phyloP scores from a whole-genome alignment of 2,888 invertebrate genomes.

The Pachydiplax longipennis region DNA sequence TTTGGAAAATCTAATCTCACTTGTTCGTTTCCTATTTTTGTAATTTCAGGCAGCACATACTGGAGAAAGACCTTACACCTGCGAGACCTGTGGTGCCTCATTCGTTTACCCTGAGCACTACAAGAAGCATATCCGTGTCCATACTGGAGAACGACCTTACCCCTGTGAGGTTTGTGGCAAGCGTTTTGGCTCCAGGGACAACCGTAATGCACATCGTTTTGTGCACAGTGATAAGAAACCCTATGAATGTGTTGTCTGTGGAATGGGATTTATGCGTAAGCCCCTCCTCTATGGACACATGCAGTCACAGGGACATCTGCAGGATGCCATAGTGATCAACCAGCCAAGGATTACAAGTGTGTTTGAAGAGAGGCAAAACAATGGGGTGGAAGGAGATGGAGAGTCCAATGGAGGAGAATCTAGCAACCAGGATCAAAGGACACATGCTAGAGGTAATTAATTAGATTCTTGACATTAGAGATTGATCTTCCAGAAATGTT shows the following conservation, averaged over 20 bases:
- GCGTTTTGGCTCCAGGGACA: constrained; percentile 83
- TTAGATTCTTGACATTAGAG: too few species aligned
- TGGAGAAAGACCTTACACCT: constrained; percentile 78
- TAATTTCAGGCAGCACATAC: constrained; percentile 78
- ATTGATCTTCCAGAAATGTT: too few species aligned
- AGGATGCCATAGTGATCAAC: constrained; percentile 83
- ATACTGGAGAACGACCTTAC: constrained; percentile 79
- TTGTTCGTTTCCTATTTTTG: not conserved
- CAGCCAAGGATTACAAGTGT: constrained; percentile 75
- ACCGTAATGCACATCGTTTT: constrained; percentile 83
- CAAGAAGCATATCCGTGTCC: constrained; percentile 80
- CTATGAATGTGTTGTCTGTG: constrained; percentile 82
- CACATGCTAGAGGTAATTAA: not conserved
- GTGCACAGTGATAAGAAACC: constrained; percentile 88
- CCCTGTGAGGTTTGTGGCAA: constrained; percentile 83
- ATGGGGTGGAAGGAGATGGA: not conserved
- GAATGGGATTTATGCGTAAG: constrained; percentile 84
- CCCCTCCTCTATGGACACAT: constrained; percentile 80
- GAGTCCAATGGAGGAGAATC: not conserved
- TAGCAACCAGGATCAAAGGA: not conserved
- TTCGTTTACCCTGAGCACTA: constrained; percentile 86
- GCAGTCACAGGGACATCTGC: constrained; percentile 76
- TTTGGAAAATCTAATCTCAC: too few species aligned
- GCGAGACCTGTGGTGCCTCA: constrained; percentile 75
- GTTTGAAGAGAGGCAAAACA: not conserved